phyloP scores from a whole-genome alignment of 2,797 vertebrate genomes.

The Muraenolepis orangiensis region DNA sequence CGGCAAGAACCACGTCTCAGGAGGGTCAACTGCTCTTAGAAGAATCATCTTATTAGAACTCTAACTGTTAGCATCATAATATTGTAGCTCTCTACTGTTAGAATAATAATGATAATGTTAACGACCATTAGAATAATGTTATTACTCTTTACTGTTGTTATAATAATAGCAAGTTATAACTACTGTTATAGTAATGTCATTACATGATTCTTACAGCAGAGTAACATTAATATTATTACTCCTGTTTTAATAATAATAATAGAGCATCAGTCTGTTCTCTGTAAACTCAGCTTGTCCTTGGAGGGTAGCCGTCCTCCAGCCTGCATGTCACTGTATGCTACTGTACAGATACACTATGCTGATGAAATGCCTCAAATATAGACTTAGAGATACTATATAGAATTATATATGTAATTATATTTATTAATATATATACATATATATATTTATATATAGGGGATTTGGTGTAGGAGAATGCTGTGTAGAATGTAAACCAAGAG shows the following conservation, averaged over 20 bases:
- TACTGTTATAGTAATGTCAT: neutral
- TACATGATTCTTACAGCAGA: no score
- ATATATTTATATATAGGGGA: neutral
- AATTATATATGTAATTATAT: no score
- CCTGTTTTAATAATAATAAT: neutral
- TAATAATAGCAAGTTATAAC: no score
- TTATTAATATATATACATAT: neutral
- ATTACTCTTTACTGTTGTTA: neutral
- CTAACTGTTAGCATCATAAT: no score
- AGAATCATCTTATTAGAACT: neutral
- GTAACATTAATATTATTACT: neutral
- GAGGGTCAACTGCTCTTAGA: neutral
- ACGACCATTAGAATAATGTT: neutral
- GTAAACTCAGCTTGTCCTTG: slow-evolving; percentile 38
- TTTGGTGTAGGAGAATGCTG: neutral
- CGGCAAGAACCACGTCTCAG: neutral
- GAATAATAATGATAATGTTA: neutral
- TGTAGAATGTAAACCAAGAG: neutral
- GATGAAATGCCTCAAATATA: slow-evolving; percentile 51
- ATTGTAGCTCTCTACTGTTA: neutral
- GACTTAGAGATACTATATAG: slow-evolving; percentile 24
- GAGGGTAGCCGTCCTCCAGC: slow-evolving; percentile 4
- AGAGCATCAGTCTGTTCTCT: slow-evolving; percentile 23
- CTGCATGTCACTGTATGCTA: slow-evolving; percentile 49
- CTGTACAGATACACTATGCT: slow-evolving; percentile 66